phyloP scores from a whole-genome alignment of 2,888 invertebrate genomes.

The Dicyrtoma fusca region DNA sequence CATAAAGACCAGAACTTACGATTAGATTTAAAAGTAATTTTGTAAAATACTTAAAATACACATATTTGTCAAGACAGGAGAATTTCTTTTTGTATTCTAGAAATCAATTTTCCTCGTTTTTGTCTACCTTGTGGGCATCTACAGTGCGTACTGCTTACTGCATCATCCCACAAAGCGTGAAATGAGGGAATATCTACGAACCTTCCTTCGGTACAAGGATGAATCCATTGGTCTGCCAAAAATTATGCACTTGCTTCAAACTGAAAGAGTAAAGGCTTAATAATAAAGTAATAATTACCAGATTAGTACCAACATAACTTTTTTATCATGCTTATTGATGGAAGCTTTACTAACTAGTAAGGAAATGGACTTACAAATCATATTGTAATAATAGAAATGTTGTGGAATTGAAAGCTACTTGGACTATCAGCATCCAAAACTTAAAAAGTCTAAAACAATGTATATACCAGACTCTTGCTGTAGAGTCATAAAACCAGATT shows the following conservation, averaged over 20 bases:
- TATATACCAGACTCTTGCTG: not conserved
- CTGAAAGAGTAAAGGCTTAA: not conserved
- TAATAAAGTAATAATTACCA: not conserved
- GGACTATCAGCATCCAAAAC: not conserved
- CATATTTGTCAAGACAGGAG: not conserved
- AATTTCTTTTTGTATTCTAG: not conserved
- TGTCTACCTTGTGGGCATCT: not conserved
- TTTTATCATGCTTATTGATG: not conserved
- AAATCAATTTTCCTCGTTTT: not conserved
- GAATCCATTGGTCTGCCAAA: too few relatives aligned
- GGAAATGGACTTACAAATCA: too few relatives aligned
- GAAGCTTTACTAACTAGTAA: not conserved
- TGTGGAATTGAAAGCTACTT: not conserved
- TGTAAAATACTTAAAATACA: not conserved
- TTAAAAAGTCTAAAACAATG: not conserved
- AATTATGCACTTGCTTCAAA: not conserved
- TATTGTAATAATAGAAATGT: constrained; percentile 2
- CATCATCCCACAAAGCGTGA: not conserved
- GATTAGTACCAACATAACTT: not conserved
- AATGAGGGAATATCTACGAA: not conserved
- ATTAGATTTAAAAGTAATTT: not conserved
- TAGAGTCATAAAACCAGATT: not conserved
- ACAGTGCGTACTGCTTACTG: not conserved
- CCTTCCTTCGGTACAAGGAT: too few relatives aligned
- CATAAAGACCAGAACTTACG: not conserved